These are phyloP conservation scores for Chloromyia formosa DNA, from an alignment of 2,888 invertebrate species.

Conservation along the genomic window DNA sequence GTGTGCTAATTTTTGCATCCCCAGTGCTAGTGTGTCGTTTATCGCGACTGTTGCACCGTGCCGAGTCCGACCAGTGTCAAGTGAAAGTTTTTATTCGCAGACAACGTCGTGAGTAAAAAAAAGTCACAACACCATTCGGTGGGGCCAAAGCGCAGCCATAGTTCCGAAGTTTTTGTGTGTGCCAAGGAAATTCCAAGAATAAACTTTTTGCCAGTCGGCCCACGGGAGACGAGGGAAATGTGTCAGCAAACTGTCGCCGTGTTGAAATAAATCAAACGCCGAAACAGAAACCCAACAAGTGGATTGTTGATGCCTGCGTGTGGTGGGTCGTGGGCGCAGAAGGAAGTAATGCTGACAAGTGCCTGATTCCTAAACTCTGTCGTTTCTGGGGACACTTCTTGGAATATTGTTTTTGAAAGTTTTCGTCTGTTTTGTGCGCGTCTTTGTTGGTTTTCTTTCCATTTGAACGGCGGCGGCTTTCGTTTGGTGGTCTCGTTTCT, in stretches of 20 bases:
- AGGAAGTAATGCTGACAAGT: not conserved
- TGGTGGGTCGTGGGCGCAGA: not conserved
- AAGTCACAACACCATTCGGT: too few species aligned
- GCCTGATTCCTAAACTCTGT: too few species aligned
- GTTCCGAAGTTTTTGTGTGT: not conserved
- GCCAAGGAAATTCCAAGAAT: constrained; percentile 12
- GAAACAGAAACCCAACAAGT: constrained; percentile 21
- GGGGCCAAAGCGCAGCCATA: too few species aligned
- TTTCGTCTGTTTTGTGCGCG: not conserved
- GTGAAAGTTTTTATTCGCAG: not conserved
- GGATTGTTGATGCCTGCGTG: constrained; percentile 6
- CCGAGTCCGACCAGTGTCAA: too few species aligned
- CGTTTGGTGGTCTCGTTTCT: too few species aligned
- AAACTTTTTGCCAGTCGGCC: not conserved
- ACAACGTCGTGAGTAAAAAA: too few species aligned
- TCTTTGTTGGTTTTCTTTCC: not conserved
- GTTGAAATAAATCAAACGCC: not conserved
- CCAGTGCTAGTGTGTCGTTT: not conserved
- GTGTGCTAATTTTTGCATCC: not conserved
- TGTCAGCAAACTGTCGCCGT: constrained; percentile 17
- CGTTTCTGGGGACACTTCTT: not conserved
- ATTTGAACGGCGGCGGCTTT: too few species aligned
- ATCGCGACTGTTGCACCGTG: not conserved
- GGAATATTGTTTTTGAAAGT: not conserved
- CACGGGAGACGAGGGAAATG: not conserved